Percentiles rank a stretch among this genome's conserved stretches.
phyloP scores from a whole-genome alignment of 1,140 invertebrate genomes.

The Trissolcus basalis region DNA sequence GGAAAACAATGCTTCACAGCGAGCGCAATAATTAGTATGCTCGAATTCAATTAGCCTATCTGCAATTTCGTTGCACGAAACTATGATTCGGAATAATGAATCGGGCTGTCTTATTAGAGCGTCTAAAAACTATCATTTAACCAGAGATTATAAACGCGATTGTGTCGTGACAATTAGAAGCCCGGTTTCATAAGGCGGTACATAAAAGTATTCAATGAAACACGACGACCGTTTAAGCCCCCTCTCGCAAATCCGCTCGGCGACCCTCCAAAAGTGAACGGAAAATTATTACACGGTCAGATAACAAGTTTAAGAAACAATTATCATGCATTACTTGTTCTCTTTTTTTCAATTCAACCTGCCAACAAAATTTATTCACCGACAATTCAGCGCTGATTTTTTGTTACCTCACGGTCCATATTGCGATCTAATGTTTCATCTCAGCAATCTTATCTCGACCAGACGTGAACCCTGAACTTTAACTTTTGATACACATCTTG shows the following conservation, averaged over 20 bases:
- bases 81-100: conserved; percentile 33
- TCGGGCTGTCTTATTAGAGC: conserved; percentile 24
- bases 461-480: too few species aligned
- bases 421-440: neutral
- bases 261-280: conserved; percentile 50
- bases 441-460: too few species aligned
- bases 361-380: neutral
- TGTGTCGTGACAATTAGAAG: conserved; percentile 34
- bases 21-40: conserved; percentile 23
- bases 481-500: too few species aligned
- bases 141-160: conserved; percentile 35
- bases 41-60: conserved; percentile 27
- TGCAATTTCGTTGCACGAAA: conserved; percentile 35
- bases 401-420: too few species aligned
- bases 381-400: too few species aligned
- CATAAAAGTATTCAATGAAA: conserved; percentile 45
- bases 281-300: conserved; percentile 49
- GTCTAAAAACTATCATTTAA: conserved; percentile 40
- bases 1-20: conserved; percentile 19
- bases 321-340: conserved; percentile 20
- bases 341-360: neutral
- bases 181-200: conserved; percentile 31
- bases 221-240: conserved; percentile 25
- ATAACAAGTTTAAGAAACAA: conserved; percentile 34
- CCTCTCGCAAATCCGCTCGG: conserved; percentile 28